A percentile compares a stretch with the other conserved stretches of the same genome.
Evolutionary conservation across 2,888 invertebrate genomes (phyloP).

Genomic region (Pristionchus maxplancki): DNA sequence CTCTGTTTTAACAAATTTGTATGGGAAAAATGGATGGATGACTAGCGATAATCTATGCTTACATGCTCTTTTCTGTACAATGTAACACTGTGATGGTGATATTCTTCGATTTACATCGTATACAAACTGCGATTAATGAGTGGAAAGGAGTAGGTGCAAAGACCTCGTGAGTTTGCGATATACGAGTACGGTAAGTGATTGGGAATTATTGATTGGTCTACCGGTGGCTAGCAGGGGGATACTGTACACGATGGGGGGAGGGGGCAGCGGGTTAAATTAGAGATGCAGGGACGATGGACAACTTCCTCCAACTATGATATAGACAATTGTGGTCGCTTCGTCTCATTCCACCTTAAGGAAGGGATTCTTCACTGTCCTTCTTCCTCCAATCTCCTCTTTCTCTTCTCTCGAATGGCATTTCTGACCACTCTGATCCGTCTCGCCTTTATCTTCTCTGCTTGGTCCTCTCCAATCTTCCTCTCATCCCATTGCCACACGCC

Average conservation of each 20-base stretch:
- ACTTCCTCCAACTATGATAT: constrained; percentile 40
- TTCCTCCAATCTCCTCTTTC: constrained; percentile 18
- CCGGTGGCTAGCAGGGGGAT: background rate
- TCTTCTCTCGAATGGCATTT: constrained; percentile 26
- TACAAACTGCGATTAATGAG: background rate
- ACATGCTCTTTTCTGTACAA: constrained; percentile 31
- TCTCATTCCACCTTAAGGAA: background rate
- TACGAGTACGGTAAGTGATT: constrained; percentile 43
- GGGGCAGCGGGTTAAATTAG: background rate
- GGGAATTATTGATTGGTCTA: constrained; percentile 30
- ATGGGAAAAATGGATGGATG: background rate
- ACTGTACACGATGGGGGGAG: constrained; percentile 13
- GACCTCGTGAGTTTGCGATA: constrained; percentile 4
- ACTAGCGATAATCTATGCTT: constrained; percentile 26
- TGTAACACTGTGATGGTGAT: background rate
- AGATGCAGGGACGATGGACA: background rate
- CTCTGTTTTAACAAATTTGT: background rate
- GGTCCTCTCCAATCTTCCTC: constrained; percentile 18
- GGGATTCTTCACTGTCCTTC: background rate
- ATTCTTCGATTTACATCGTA: constrained; percentile 41
- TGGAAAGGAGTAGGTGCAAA: background rate
- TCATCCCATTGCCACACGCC: constrained; percentile 69
- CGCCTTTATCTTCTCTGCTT: background rate
- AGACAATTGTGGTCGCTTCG: constrained; percentile 8
- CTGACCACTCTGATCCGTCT: constrained; percentile 13